Percentiles rank a stretch among this genome's conserved stretches.
Conservation (phyloP, 2,113 vertebrate species). For the Oncorhynchus masou region DNA sequence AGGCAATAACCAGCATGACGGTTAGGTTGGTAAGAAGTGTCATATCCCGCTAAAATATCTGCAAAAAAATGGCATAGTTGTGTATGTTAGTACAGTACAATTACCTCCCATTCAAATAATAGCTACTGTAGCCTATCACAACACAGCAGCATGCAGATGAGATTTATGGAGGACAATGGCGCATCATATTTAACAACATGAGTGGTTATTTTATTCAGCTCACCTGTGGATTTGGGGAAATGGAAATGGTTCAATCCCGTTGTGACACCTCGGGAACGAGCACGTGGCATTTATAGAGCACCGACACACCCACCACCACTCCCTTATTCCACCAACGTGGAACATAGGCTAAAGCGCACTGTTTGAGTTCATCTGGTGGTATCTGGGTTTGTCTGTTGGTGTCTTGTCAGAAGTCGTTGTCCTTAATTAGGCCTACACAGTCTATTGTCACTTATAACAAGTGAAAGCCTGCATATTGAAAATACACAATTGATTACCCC, state of each 20-base stretch:
- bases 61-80: no score
- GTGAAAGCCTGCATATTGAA: no score
- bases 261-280: constrained; percentile 15
- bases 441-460: no score
- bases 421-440: no score
- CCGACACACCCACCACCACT: constrained; percentile 58
- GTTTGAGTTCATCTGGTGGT: no score
- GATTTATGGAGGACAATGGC: background rate
- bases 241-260: constrained; percentile 22
- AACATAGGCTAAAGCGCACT: constrained; percentile 17
- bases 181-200: background rate
- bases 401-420: no score
- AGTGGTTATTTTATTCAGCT: background rate
- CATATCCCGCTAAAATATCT: constrained; percentile 27
- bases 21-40: constrained; percentile 70
- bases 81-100: background rate
- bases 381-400: no score
- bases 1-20: constrained; percentile 73
- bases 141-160: background rate
- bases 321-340: constrained; percentile 12
- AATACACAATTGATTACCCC: no score
- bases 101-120: background rate
- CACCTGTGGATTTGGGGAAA: constrained; percentile 39
- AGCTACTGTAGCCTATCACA: background rate
- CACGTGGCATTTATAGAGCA: constrained; percentile 58